A percentile compares a stretch with the other conserved stretches of the same genome.
Evolutionary conservation across 2,888 invertebrate genomes (phyloP).

Genomic region (Nysson spinosus): DNA sequence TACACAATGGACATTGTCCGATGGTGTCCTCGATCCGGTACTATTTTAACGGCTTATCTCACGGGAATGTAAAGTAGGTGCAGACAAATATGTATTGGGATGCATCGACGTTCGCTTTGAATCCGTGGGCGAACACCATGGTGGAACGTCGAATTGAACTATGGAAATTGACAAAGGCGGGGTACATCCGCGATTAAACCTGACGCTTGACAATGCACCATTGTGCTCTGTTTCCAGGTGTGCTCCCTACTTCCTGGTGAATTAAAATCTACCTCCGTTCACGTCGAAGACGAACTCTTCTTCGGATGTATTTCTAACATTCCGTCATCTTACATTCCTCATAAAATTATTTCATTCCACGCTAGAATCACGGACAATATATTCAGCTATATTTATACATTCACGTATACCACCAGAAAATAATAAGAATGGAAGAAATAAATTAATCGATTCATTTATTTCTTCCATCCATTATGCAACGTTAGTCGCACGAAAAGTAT

Average conservation of each 20-base stretch:
- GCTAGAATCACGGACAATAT: too few species aligned
- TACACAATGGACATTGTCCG: constrained; percentile 50
- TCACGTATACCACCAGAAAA: too few species aligned
- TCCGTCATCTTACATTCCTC: too few species aligned
- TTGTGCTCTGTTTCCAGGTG: constrained; percentile 68
- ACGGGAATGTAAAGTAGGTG: constrained; percentile 30
- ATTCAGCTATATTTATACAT: too few species aligned
- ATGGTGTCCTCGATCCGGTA: constrained; percentile 40
- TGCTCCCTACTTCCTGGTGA: constrained; percentile 60
- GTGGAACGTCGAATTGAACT: constrained; percentile 48
- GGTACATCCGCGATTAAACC: constrained; percentile 69
- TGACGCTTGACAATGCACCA: constrained; percentile 67
- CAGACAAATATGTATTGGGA: constrained; percentile 40
- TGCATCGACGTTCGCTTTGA: constrained; percentile 26
- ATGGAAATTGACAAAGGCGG: constrained; percentile 69
- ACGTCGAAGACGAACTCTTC: background rate
- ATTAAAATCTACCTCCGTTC: constrained; percentile 54
- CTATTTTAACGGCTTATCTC: constrained; percentile 35
- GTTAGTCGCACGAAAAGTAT: too few species aligned
- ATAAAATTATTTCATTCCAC: too few species aligned
- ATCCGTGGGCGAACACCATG: constrained; percentile 54
- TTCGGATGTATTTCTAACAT: too few species aligned
- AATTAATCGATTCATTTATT: too few species aligned
- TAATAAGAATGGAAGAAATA: too few species aligned
- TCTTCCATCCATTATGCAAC: too few species aligned